phyloP scores from a whole-genome alignment of 2,888 invertebrate genomes.

The Oscheius myriophilus region DNA sequence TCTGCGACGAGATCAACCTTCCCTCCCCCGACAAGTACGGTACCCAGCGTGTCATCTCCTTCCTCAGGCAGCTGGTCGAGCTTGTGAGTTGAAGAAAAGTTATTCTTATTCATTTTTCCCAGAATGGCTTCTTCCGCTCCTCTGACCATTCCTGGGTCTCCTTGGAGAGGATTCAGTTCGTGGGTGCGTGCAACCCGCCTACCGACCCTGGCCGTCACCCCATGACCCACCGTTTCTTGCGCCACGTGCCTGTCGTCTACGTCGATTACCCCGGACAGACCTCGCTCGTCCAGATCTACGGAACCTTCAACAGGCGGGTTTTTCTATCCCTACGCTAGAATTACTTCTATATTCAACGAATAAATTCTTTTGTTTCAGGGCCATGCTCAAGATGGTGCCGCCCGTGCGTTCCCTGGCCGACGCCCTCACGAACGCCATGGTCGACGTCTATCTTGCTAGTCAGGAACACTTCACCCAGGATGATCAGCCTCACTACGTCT shows the following conservation, averaged over 20 bases:
- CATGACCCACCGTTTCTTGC: constrained; percentile 73
- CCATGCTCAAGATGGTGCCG: constrained; percentile 94
- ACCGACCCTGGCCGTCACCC: constrained; percentile 90
- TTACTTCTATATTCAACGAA: background rate
- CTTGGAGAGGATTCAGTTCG: constrained; percentile 97
- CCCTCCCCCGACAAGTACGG: constrained; percentile 92
- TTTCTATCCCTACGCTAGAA: background rate
- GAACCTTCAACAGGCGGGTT: constrained; percentile 86
- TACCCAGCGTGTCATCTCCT: constrained; percentile 95
- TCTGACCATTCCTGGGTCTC: constrained; percentile 96
- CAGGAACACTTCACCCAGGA: constrained; percentile 98
- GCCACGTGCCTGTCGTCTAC: constrained; percentile 98
- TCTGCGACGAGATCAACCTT: constrained; percentile 99
- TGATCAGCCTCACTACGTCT: constrained; percentile 99
- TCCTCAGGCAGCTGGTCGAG: constrained; percentile 94
- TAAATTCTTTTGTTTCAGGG: constrained; percentile 71
- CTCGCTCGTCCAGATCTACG: constrained; percentile 91
- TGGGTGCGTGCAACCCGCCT: constrained; percentile 99
- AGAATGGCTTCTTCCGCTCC: constrained; percentile 83
- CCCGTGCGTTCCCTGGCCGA: constrained; percentile 91
- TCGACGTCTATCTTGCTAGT: constrained; percentile 93
- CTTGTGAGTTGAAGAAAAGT: constrained; percentile 71
- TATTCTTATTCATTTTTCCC: constrained; percentile 1
- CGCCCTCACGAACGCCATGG: constrained; percentile 97
- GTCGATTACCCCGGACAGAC: constrained; percentile 99